Base-by-base conservation (phyloP, 2,113 vertebrate genomes). In the Athene cunicularia region DNA sequence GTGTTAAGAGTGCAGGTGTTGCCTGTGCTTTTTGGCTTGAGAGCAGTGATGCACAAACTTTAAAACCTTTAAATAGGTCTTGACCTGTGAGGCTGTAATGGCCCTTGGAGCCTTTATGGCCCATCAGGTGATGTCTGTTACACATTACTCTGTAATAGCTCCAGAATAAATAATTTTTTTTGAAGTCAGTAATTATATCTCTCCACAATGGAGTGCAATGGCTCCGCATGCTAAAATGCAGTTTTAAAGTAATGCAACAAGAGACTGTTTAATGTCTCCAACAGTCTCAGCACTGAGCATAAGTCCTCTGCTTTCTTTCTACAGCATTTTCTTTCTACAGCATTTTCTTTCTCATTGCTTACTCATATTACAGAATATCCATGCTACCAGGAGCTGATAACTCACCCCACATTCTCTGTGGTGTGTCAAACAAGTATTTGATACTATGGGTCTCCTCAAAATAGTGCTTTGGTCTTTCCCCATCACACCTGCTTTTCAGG, bases 21-120 rank as follows among this genome's bases (percentile, higher is more conserved):
- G 88, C 73, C 86, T 41, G 32, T 45, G 86, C 66, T 87, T 33
- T 49, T 93, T 5, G 6, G 39, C 79, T 76, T 85, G 76, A 86
- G 73, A 92, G 92, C 93, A 92, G 84, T 83, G 89, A 96, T 96
- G 84, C 87, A 85, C 88, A 85, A 85, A 95, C 83, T 89, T 92
- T 52, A 86, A 96, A 94, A 68, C 71, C 71, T 92, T 95, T 73
- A 80, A 66, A 47, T 27, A 82, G 72, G 76, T 94, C 84, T 91
- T 95, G 96, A 94, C 86, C 73, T 80, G 77, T 47, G 62, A 90
- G 77, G 47, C 86, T 86, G 37, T 96, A 95, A 96, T 91, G 76
- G 80, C 55, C 62, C 49, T 89, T 4, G 2, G 93, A 96, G 84
- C 58, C 88, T 87, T 88, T 90, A 39, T 0, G 1, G 88, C 70